Evolutionary conservation across 2,113 vertebrate genomes (phyloP).

Genomic region (Setophaga coronata): DNA sequence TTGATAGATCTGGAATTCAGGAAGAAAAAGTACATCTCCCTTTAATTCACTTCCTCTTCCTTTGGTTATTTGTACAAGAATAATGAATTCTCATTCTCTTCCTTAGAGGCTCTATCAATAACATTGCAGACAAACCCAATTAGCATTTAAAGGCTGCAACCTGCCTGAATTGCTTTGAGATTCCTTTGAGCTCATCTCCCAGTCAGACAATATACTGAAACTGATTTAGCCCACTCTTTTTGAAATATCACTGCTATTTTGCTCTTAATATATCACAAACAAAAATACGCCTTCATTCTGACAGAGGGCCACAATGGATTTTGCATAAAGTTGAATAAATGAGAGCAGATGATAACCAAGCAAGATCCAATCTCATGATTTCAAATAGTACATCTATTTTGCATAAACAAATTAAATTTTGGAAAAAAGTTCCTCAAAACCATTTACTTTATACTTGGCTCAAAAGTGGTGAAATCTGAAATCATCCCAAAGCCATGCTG

Average conservation of each 20-base stretch:
- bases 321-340: conserved; percentile 16
- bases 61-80: neutral
- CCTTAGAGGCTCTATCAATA: conserved; percentile 35
- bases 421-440: neutral
- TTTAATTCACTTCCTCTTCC: neutral
- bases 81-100: conserved; percentile 11
- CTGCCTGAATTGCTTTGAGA: neutral
- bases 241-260: conserved; percentile 8
- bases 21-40: neutral
- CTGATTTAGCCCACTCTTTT: conserved; percentile 26
- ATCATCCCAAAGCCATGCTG: neutral
- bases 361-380: neutral
- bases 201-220: conserved; percentile 1
- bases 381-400: neutral
- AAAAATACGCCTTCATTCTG: neutral
- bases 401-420: conserved; percentile 39
- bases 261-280: conserved; percentile 37
- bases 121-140: conserved; percentile 13
- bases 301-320: neutral
- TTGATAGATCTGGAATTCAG: neutral
- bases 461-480: neutral
- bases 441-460: neutral
- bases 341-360: neutral
- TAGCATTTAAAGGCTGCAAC: conserved; percentile 33
- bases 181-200: conserved; percentile 25